Conservation (phyloP, 2,888 invertebrate species). For the Petrolisthes cinctipes region DNA sequence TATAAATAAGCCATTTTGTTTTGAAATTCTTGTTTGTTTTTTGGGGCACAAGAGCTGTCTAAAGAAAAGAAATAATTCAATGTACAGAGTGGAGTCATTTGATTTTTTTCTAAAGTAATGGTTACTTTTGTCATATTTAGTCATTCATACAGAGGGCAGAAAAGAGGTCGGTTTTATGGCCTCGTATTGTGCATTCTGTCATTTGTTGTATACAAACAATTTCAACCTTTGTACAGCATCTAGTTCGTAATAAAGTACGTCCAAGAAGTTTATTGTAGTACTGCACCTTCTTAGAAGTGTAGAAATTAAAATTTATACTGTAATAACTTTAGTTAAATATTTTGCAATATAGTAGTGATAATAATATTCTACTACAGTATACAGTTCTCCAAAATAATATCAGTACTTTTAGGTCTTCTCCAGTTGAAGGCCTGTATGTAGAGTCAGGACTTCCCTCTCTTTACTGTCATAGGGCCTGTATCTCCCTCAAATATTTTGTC, state of each 20-base stretch:
- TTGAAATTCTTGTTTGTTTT: background rate
- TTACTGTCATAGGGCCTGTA: no score
- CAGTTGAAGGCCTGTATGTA: no score
- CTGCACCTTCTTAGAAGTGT: no score
- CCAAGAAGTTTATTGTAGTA: conserved; percentile 24
- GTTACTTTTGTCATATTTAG: conserved; percentile 4
- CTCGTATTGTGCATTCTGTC: conserved; percentile 49
- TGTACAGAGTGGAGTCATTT: background rate
- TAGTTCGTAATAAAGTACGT: conserved; percentile 61
- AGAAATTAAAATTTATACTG: no score
- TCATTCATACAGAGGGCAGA: conserved; percentile 45
- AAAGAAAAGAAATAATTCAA: conserved; percentile 1
- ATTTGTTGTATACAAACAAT: conserved; percentile 58
- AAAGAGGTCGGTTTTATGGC: conserved; percentile 48
- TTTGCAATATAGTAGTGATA: no score
- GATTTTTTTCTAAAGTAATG: background rate
- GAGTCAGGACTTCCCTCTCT: no score
- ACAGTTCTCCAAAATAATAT: no score
- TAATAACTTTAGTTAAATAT: no score
- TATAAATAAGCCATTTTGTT: background rate
- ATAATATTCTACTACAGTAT: no score
- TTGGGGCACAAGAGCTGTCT: conserved; percentile 18
- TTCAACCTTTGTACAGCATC: conserved; percentile 60
- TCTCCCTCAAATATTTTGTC: no score
- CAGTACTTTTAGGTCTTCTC: no score